Base-by-base conservation (phyloP, 2,888 invertebrate genomes). In the Cetonia aurata region DNA sequence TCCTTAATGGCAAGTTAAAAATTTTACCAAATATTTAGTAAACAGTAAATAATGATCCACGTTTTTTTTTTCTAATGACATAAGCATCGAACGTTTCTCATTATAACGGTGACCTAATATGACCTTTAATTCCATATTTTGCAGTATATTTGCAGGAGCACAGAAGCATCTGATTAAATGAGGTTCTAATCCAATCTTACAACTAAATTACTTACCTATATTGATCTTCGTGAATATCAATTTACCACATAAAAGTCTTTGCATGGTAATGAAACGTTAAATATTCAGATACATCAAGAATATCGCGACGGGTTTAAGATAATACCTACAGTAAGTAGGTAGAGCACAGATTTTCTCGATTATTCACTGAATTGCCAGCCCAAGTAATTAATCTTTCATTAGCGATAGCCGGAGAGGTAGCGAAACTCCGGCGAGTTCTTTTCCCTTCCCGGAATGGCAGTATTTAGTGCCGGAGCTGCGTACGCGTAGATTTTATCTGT, bases 51-150 rank as follows among this genome's bases (percentile, higher is more conserved):
- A 31, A 25, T 53, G 25, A 53, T 1, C 3, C n/a, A n/a, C 31
- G 33, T n/a, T 33, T 33, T 33, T 33, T 33, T 33, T 33, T 53
- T 31, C 3, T 31, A 53, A 8, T 31, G 31, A 53, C 31, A 53
- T 31, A n/a, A 53, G 10, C 33, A n/a, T n/a, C 25, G 31, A 12
- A 55, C 33, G n/a, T 31, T 31, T 55, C 33, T 31, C 33, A 13
- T 13, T 31, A 33, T 15, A 13, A 33, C 33, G 25, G 33, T 55
- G 55, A 55, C 33, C 55, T 55, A 55, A 55, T 55, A 55, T 31
- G 37, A 55, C 55, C 55, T 55, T 33, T n/a, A 33, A 3, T 55
- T 55, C 33, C 6, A 33, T 33, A 33, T 33, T 33, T 33, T 6
- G 6, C 33, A 33, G 4, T 6, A 33, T 6, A 6, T 33, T 33